Conservation (phyloP, 2,888 invertebrate species). For the Campoplex capitator region DNA sequence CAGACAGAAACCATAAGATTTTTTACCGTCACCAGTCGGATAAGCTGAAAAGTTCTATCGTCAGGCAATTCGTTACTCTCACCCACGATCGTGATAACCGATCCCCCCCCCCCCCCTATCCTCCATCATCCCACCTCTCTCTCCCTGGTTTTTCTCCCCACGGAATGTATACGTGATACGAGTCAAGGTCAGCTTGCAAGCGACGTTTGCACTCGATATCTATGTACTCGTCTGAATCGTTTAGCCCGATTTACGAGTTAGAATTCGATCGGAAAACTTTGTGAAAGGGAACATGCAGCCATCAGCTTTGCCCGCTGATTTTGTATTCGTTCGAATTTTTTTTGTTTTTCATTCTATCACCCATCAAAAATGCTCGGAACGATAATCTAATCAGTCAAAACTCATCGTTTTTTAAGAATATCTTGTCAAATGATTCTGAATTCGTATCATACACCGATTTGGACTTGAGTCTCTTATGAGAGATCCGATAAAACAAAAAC, state of each 20-base stretch:
- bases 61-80: slow-evolving; percentile 52
- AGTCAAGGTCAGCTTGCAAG: slow-evolving; percentile 62
- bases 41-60: slow-evolving; percentile 29
- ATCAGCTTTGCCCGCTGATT: slow-evolving; percentile 12
- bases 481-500: background rate
- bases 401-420: background rate
- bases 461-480: background rate
- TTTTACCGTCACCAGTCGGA: background rate
- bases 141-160: background rate
- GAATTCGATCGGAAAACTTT: slow-evolving; percentile 48
- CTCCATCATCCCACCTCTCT: background rate
- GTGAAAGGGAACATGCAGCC: background rate
- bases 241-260: slow-evolving; percentile 44
- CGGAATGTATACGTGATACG: slow-evolving; percentile 45
- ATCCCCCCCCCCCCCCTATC: background rate
- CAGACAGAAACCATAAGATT: background rate
- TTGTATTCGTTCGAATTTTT: background rate
- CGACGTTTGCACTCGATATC: slow-evolving; percentile 32
- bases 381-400: background rate
- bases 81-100: slow-evolving; percentile 49
- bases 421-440: too few species aligned
- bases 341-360: background rate
- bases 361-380: background rate
- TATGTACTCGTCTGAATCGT: background rate
- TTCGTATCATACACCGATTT: background rate